Percentiles rank a stretch among this genome's conserved stretches.
These are phyloP conservation scores for Semnornis frantzii DNA, from an alignment of 2,113 vertebrate genomes.

Conservation along the genomic window DNA sequence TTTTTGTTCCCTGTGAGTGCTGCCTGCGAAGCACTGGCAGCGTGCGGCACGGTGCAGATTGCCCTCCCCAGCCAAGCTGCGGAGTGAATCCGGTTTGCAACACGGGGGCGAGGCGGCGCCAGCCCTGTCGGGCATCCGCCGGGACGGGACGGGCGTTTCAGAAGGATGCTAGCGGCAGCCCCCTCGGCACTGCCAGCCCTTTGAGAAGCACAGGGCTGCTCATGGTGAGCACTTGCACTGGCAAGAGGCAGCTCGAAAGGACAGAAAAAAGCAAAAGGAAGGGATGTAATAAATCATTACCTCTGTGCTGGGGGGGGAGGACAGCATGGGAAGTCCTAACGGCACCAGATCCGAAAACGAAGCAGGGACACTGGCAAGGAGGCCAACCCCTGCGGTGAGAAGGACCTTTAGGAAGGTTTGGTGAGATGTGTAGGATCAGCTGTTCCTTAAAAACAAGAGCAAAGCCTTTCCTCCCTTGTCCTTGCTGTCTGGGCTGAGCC, in stretches of 20 bases:
- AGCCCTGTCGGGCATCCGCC: background rate
- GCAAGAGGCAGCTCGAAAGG: background rate
- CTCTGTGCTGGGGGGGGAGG: background rate
- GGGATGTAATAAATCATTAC: background rate
- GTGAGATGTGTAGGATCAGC: background rate
- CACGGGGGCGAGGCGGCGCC: background rate
- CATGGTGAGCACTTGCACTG: background rate
- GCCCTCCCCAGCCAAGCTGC: background rate
- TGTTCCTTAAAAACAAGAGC: background rate
- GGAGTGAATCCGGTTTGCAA: background rate
- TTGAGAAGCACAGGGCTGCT: background rate
- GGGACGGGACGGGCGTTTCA: rapidly evolving
- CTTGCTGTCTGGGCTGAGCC: background rate
- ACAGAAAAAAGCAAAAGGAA: background rate
- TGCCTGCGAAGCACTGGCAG: background rate
- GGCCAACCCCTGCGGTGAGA: background rate
- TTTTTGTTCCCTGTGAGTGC: background rate
- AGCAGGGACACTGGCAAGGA: background rate
- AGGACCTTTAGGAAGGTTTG: background rate
- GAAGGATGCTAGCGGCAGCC: background rate
- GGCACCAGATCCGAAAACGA: background rate
- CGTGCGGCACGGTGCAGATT: background rate
- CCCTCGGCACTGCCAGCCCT: background rate
- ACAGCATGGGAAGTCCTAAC: background rate
- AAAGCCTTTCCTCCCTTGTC: background rate